phyloP scores from a whole-genome alignment of 2,888 invertebrate genomes.

The Diaprepes abbreviatus region DNA sequence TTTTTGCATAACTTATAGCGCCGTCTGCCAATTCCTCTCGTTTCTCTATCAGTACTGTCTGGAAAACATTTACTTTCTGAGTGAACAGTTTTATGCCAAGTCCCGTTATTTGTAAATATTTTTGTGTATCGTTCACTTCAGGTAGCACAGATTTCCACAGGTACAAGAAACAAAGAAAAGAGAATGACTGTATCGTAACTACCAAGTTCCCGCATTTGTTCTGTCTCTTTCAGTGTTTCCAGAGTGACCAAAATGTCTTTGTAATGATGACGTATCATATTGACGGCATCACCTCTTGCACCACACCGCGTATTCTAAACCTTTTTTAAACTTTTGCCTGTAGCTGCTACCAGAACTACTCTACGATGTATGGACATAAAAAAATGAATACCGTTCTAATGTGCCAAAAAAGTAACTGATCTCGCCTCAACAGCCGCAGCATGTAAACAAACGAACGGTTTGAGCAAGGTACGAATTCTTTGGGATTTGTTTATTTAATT shows the following conservation, averaged over 20 bases:
- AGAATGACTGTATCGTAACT: slow-evolving; percentile 32
- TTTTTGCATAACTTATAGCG: slow-evolving; percentile 38
- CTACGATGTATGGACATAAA: no score
- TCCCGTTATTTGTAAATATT: slow-evolving; percentile 42
- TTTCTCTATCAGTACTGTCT: slow-evolving; percentile 23
- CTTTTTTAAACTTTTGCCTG: no score
- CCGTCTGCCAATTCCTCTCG: slow-evolving; percentile 20
- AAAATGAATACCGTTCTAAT: no score
- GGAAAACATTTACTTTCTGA: slow-evolving; percentile 37
- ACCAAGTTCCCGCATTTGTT: slow-evolving; percentile 18
- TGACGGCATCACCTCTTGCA: slow-evolving; percentile 42
- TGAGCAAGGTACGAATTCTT: no score
- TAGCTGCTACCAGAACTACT: no score
- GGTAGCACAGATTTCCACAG: slow-evolving; percentile 15
- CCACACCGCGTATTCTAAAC: neutral
- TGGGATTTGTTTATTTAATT: no score
- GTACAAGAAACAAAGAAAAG: slow-evolving; percentile 42
- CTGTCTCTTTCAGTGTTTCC: slow-evolving; percentile 46
- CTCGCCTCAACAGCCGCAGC: no score
- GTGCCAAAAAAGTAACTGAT: no score
- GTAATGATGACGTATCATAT: slow-evolving; percentile 27
- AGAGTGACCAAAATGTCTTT: slow-evolving; percentile 31
- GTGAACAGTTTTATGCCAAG: slow-evolving; percentile 12
- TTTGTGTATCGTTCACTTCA: slow-evolving; percentile 21
- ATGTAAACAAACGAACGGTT: no score